Evolutionary conservation across 2,888 invertebrate genomes (phyloP), one percentile per base, ranked within the genome.

Genomic region (Pachymerium ferrugineum): DNA sequence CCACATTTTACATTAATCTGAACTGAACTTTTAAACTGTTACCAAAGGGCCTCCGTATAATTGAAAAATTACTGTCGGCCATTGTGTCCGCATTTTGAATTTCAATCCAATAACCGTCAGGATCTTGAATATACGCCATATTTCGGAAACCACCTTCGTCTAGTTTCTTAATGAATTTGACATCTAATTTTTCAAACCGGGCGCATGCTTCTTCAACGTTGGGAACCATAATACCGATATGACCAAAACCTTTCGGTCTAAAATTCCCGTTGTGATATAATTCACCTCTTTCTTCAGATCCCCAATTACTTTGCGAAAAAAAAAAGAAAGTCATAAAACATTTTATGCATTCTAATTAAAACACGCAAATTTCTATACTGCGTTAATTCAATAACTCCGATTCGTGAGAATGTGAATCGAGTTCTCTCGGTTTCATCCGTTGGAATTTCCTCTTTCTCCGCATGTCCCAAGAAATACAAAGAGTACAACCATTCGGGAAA

Each of bases 51-150:
- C n/a, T n/a, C n/a, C n/a, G n/a, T n/a, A n/a, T n/a, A n/a, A n/a
- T n/a, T n/a, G n/a, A n/a, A n/a, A n/a, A n/a, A n/a, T n/a, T n/a
- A n/a, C 72, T 28, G 12, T 3, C 12, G 0, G 67, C 69, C 78
- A 82, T 79, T 62, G 79, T 79, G 3, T 76, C 76, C 19, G 81
- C 80, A 76, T 83, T 89, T 79, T 94, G 88, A 75, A 95, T 93
- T 82, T 97, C 96, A 79, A 97, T 95, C 95, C 95, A 95, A 81
- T 97, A 97, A 31, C 94, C 96, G 82, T 97, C 97, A 0, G 97
- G 97, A 82, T 97, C 97, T 79, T 93, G 91, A 75, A 97, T 93
- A 82, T 97, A 97, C 1, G 96, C 97, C 69, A 97, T 84, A n/a
- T n/a, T n/a, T n/a, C n/a, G n/a, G n/a, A n/a, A n/a, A n/a, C n/a